These are phyloP conservation scores for Chironomus striatipennis DNA, from an alignment of 1,140 invertebrate genomes.

Conservation along the genomic window DNA sequence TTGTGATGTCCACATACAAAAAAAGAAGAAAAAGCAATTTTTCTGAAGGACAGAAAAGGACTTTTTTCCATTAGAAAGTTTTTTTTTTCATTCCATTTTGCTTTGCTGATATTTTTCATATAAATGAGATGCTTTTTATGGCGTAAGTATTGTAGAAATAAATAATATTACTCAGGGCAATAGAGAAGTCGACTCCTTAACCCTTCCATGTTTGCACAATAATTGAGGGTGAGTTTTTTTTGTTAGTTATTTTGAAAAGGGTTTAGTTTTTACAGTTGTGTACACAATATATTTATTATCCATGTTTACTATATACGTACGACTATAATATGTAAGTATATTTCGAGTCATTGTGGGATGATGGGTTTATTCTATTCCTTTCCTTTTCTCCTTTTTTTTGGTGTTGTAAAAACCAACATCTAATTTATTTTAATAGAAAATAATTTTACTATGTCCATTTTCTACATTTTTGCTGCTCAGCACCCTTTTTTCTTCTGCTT, in stretches of 20 bases:
- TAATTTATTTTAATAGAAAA: conserved; percentile 15
- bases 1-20: background rate
- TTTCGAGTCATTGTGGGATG: background rate
- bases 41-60: background rate
- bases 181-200: too few species aligned
- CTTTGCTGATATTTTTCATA: too few species aligned
- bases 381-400: background rate
- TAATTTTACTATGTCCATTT: too few species aligned
- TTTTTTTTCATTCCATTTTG: background rate
- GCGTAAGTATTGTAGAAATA: too few species aligned
- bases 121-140: background rate
- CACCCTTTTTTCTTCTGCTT: background rate
- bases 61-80: background rate
- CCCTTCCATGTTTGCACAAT: too few species aligned
- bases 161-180: too few species aligned
- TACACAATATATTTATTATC: background rate
- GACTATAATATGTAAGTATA: background rate
- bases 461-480: background rate
- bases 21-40: background rate
- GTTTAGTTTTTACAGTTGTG: conserved; percentile 5
- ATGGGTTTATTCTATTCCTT: too few species aligned
- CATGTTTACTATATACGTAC: background rate
- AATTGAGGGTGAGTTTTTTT: too few species aligned
- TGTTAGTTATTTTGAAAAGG: background rate
- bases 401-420: conserved; percentile 1